Evolutionary conservation across 2,113 vertebrate genomes (phyloP).

Genomic region (Hyaena hyaena): DNA sequence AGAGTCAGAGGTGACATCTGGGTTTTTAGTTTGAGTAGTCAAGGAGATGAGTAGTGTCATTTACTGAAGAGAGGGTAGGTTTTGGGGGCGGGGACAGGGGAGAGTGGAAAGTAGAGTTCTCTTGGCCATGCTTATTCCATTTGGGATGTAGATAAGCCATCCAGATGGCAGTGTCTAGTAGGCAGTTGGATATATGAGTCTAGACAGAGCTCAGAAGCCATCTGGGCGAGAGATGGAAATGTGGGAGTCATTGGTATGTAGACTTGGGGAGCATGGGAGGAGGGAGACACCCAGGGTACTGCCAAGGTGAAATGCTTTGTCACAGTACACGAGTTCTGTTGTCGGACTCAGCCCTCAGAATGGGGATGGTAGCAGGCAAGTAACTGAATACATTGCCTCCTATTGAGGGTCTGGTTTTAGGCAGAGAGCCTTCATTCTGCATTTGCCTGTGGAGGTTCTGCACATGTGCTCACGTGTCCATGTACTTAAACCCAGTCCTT

Average conservation of each 20-base stretch:
- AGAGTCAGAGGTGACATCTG: neutral
- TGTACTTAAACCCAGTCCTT: neutral
- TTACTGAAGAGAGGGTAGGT: neutral
- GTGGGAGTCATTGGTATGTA: neutral
- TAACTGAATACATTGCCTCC: neutral
- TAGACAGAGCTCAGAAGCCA: neutral
- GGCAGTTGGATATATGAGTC: neutral
- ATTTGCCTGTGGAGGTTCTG: neutral
- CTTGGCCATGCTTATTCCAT: neutral
- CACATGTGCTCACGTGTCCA: neutral
- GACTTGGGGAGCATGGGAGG: neutral
- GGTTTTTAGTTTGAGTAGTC: neutral
- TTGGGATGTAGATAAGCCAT: neutral
- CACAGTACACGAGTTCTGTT: neutral
- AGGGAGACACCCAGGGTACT: neutral
- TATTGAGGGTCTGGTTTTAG: neutral
- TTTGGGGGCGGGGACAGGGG: neutral
- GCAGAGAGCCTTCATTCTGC: neutral
- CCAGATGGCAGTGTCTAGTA: neutral
- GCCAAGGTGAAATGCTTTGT: neutral
- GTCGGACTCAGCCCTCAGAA: neutral
- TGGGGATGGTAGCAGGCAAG: neutral
- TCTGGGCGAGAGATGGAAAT: constrained; percentile 8
- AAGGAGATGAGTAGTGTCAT: neutral
- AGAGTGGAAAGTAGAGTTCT: neutral